Evolutionary conservation across 1,140 invertebrate species (phyloP).

Genomic region (Mycetomoellerius zeteki): DNA sequence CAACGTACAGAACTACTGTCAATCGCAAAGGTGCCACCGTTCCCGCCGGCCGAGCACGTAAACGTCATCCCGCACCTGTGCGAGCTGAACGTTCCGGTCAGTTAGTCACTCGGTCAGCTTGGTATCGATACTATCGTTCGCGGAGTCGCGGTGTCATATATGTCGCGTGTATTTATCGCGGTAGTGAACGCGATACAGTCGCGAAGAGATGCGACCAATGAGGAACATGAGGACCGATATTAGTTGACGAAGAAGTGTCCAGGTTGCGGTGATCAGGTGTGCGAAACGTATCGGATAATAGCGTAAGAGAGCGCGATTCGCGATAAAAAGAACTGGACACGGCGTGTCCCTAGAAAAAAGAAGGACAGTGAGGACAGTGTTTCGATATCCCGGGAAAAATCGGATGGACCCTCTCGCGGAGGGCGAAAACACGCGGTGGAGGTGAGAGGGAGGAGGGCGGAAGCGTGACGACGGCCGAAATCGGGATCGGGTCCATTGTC

Average conservation of each 20-base stretch:
- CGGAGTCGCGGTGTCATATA: constrained; percentile 15
- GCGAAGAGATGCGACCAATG: constrained; percentile 25
- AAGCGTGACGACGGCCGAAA: constrained; percentile 69
- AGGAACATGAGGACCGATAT: constrained; percentile 73
- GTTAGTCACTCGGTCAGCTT: not conserved
- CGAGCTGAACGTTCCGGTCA: constrained; percentile 5
- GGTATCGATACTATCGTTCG: constrained; percentile 1
- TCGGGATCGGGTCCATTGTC: constrained; percentile 57
- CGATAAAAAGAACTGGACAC: constrained; percentile 6
- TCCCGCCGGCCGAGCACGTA: constrained; percentile 44
- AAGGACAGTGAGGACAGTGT: constrained; percentile 22
- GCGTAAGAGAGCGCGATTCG: not conserved
- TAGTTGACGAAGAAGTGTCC: constrained; percentile 76
- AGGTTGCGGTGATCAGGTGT: constrained; percentile 62
- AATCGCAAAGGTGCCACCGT: constrained; percentile 44
- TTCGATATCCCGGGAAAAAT: constrained; percentile 55
- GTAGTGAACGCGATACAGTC: constrained; percentile 26
- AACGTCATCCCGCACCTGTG: constrained; percentile 47
- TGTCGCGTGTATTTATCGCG: constrained; percentile 30
- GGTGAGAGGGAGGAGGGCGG: constrained; percentile 73
- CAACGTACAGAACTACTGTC: constrained; percentile 20
- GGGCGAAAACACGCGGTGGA: constrained; percentile 53
- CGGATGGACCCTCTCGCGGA: constrained; percentile 63
- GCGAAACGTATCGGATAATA: constrained; percentile 48
- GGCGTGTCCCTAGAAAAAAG: not conserved